These are phyloP conservation scores for human (Homo sapiens) DNA, from an alignment of 2,113 vertebrate species.

Conservation along the genomic window GRCh38 chr4:47077501-47078000, in stretches of 20 bases:
- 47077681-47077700: slow-evolving; percentile 42
- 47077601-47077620: slow-evolving; percentile 65
- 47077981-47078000: no score
- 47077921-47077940: no score
- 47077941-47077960: no score
- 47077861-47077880: no score
- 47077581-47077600: slow-evolving; percentile 74
- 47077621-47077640: slow-evolving; percentile 65
- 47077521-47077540: slow-evolving; percentile 62
- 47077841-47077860: no score
- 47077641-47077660: slow-evolving; percentile 66
- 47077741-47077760: background rate
- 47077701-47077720: slow-evolving; percentile 25
- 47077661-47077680: slow-evolving; percentile 63
- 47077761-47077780: background rate
- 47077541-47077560: slow-evolving; percentile 78
- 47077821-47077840: no score
- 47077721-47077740: slow-evolving; percentile 54
- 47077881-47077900: no score
- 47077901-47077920: no score
- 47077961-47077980: no score
- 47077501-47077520: slow-evolving; percentile 64
- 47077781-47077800: slow-evolving; percentile 31
- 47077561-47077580: slow-evolving; percentile 72
- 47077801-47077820: background rate